These are phyloP conservation scores for Amblyjoppa proteus DNA, from an alignment of 2,888 invertebrate species.

Conservation along the genomic window DNA sequence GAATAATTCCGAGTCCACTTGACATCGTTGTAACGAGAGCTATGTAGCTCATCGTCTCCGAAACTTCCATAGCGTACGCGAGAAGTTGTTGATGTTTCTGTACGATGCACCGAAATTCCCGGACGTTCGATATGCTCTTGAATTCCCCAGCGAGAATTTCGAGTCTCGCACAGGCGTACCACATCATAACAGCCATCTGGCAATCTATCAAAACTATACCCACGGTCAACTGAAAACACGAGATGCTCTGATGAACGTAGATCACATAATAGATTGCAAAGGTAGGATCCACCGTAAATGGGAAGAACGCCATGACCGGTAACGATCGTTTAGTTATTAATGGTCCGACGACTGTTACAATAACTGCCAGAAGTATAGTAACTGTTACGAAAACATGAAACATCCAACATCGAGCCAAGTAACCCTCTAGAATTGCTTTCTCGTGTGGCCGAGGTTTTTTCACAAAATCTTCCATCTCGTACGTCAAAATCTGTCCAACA, in stretches of 20 bases:
- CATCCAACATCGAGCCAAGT: slow-evolving; percentile 48
- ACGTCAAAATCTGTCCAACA: slow-evolving; percentile 39
- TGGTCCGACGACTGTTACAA: not conserved
- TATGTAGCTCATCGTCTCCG: not conserved
- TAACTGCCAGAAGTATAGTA: not conserved
- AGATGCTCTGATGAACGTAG: too few relatives aligned
- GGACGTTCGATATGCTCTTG: too few relatives aligned
- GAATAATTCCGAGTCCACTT: slow-evolving; percentile 34
- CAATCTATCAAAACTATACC: too few relatives aligned
- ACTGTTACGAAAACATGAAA: slow-evolving; percentile 50
- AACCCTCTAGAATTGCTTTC: slow-evolving; percentile 58
- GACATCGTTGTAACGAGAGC: not conserved
- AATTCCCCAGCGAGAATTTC: too few relatives aligned
- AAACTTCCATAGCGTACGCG: not conserved
- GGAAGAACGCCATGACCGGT: too few relatives aligned
- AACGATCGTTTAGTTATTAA: not conserved
- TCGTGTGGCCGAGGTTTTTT: slow-evolving; percentile 35
- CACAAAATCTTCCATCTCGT: slow-evolving; percentile 43
- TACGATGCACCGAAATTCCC: slow-evolving; percentile 16
- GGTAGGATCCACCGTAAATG: too few relatives aligned
- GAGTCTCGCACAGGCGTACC: too few relatives aligned
- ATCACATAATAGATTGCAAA: too few relatives aligned
- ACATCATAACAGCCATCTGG: too few relatives aligned
- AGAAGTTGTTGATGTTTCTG: slow-evolving; percentile 51
- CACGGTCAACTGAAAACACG: too few relatives aligned